Conservation (phyloP, 1,140 invertebrate species). For the Papilio helenus region DNA sequence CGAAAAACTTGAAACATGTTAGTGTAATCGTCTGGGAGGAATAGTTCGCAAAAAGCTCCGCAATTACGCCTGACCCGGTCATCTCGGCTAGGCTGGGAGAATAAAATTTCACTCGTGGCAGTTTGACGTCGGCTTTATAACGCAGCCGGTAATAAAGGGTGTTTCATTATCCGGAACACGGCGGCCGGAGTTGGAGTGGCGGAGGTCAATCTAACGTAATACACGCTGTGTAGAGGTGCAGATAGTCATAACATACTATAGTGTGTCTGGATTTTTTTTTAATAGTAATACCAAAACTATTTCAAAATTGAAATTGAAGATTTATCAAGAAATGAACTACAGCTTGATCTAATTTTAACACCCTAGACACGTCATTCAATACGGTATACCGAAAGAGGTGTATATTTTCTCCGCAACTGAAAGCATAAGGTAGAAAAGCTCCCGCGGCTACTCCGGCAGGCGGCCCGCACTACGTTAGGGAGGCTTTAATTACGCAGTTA, state of each 20-base stretch:
- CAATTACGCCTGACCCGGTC: background rate
- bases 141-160: conserved; percentile 34
- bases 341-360: no score
- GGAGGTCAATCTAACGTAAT: conserved; percentile 43
- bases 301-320: background rate
- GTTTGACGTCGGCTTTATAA: conserved; percentile 36
- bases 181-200: conserved; percentile 36
- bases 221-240: conserved; percentile 11
- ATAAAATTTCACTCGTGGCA: conserved; percentile 39
- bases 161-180: conserved; percentile 48
- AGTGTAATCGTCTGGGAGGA: background rate
- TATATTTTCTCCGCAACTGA: conserved; percentile 32
- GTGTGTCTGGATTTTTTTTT: no score
- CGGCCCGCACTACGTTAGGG: conserved; percentile 44
- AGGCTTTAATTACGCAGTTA: conserved; percentile 60
- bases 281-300: background rate
- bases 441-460: background rate
- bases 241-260: conserved; percentile 36
- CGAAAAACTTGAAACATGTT: conserved; percentile 23
- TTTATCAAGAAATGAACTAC: background rate
- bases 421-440: conserved; percentile 40
- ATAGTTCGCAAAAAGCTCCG: conserved; percentile 15
- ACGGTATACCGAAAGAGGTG: background rate
- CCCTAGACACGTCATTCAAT: no score
- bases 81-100: background rate